Evolutionary conservation across 2,888 invertebrate species (phyloP).

Genomic region (Sinodicranocentrus sp.): DNA sequence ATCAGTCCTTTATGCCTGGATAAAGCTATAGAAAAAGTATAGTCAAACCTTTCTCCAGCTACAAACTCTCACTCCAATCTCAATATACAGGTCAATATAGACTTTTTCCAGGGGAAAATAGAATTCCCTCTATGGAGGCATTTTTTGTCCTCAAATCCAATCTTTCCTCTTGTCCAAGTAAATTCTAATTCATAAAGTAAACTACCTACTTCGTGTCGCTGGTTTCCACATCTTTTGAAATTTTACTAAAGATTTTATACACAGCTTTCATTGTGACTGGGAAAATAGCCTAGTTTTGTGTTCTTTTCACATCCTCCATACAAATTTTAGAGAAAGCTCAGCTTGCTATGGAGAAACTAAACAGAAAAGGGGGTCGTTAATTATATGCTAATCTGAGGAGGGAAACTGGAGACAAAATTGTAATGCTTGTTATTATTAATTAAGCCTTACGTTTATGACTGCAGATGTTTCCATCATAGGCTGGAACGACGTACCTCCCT

Average conservation of each 20-base stretch:
- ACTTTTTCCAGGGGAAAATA: background rate
- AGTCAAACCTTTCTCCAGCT: background rate
- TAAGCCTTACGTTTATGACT: slow-evolving; percentile 46
- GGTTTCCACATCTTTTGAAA: too few species aligned
- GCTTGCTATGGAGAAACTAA: background rate
- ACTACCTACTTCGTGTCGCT: slow-evolving; percentile 12
- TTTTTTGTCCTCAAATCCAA: slow-evolving; percentile 45
- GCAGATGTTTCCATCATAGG: background rate
- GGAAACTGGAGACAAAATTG: slow-evolving; percentile 37
- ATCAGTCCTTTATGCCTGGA: slow-evolving; percentile 51
- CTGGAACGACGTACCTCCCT: too few species aligned
- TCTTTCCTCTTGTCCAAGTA: slow-evolving; percentile 58
- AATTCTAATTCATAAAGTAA: slow-evolving; percentile 66
- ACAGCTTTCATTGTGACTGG: too few species aligned
- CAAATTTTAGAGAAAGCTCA: background rate
- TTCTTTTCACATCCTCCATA: slow-evolving; percentile 4
- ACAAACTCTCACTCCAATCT: background rate
- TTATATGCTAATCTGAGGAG: slow-evolving; percentile 60
- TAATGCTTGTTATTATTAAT: slow-evolving; percentile 60
- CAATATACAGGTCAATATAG: background rate
- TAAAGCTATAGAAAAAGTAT: slow-evolving; percentile 44
- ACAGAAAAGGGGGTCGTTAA: slow-evolving; percentile 48
- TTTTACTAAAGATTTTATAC: too few species aligned
- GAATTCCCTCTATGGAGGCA: background rate
- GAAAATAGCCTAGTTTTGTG: background rate